Base-by-base conservation (phyloP, 2,797 vertebrate genomes). In the Ptychobarbus kaznakovi region DNA sequence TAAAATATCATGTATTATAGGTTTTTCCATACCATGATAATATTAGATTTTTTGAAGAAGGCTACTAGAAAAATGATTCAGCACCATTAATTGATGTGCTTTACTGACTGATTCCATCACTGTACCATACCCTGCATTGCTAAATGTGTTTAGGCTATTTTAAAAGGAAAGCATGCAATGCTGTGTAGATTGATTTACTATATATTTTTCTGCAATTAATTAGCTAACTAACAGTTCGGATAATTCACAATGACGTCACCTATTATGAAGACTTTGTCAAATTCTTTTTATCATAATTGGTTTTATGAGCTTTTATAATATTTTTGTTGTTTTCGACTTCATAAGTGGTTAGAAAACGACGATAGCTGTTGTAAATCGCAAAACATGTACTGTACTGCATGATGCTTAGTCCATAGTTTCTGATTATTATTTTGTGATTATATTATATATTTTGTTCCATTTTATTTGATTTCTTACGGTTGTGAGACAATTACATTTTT, bases 221-320 rank as follows among this genome's bases (percentile, higher is more conserved):
- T 40, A 20, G 56, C 56, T 58, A 77, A 42, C 25, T 76, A 76
- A 76, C 73, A 16, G 35, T 40, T 58, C 6, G 18, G 12, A 40
- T 77, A 25, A 42, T 61, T 61, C 15, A 42, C 35, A 77, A 42
- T 77, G 75, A 77, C 53, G 53, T 77, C 53, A 42, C 12, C 12
- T 5, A 56, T 38, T 12, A 38, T 77, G 15, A 44, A 28, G 76
- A 63, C 40, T 46, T 65, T 5, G 12, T 58, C 12, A 42, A 13
- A 44, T 78, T 16, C 0, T n/a, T 58, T 58, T 78, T 6, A 28
- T 28, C 9, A 44, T 13, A 42, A 15, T 28, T 15, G 7, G 7
- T 42, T 79, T 79, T 20, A 44, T 79, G 22, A 77, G 51, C 25
- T 65, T 65, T 65, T 35, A 32, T 65, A 16, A 20, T 46, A 28